A percentile compares a stretch with the other conserved stretches of the same genome.
These are phyloP conservation scores for Trachymyrmex septentrionalis DNA, from an alignment of 1,140 invertebrate species.

Conservation along the genomic window DNA sequence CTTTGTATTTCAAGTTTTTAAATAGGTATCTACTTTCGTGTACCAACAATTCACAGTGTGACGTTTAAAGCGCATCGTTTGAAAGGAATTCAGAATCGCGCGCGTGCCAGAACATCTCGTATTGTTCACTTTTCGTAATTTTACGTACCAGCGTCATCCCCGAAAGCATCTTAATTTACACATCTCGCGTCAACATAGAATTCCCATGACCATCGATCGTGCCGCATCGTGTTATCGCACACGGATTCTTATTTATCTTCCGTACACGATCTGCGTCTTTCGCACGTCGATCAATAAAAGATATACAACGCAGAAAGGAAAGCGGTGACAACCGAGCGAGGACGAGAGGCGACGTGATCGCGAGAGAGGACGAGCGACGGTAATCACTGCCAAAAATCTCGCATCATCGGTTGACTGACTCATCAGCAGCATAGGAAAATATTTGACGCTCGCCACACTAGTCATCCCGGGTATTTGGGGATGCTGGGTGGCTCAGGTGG, in stretches of 20 bases:
- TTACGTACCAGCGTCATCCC: slow-evolving; percentile 1
- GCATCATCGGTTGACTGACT: slow-evolving; percentile 69
- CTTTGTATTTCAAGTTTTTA: slow-evolving; percentile 3
- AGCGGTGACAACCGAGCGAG: background rate
- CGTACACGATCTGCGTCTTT: background rate
- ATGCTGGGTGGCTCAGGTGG: slow-evolving; percentile 85
- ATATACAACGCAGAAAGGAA: slow-evolving; percentile 1
- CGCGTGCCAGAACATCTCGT: slow-evolving; percentile 27
- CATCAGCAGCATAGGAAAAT: slow-evolving; percentile 69
- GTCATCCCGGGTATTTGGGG: slow-evolving; percentile 84
- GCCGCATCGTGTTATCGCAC: background rate
- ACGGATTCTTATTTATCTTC: background rate
- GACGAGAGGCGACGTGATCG: background rate
- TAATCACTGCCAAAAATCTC: slow-evolving; percentile 59
- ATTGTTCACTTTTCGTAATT: slow-evolving; percentile 20
- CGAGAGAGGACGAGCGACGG: background rate
- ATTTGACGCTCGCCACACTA: slow-evolving; percentile 65
- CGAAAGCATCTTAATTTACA: slow-evolving; percentile 14
- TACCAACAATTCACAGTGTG: background rate
- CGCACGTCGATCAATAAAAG: slow-evolving; percentile 5
- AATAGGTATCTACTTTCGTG: background rate
- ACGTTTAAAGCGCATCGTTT: slow-evolving; percentile 4
- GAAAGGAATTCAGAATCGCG: background rate
- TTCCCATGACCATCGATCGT: background rate
- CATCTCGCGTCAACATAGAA: slow-evolving; percentile 4